Evolutionary conservation across 1,140 invertebrate genomes (phyloP), one percentile per base, ranked within the genome.

Genomic region (Olivierus martensii): DNA sequence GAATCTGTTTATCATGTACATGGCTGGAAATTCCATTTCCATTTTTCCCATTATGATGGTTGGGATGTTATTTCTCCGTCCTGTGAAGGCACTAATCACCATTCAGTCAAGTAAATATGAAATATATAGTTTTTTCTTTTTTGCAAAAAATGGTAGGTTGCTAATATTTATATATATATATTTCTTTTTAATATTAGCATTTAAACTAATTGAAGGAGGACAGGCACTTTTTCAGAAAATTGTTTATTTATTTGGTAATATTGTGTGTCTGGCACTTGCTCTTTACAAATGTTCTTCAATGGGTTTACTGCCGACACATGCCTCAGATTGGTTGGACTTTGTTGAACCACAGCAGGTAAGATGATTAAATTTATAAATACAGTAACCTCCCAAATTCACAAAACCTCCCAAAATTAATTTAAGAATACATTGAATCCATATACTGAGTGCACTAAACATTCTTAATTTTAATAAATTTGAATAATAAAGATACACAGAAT

Each of bases 11-110:
- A 93, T 99, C 44, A 95, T 98, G 89, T 99, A 96, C 69, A 99
- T 99, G 95, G 88, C 94, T 51, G 95, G 94, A 37, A 97, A 92
- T 70, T 94, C 93, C 0, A 97, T 99, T 63, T 97, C 92, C 1
- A 97, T 99, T 59, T 98, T 99, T 65, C 95, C 95, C 2, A 98
- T 99, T n/a, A 99, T 99, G 95, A 99, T 99, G 94, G 90, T 99
- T 17, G 91, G 91, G 37, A 99, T 99, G 95, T 79, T 98, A 66
- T 86, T 97, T 57, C 83, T 97, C 54, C 75, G 91, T 59, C 93
- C 93, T 14, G 81, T 99, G 3, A 94, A 98, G 72, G 90, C 93
- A 9, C 73, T 99, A 17, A 90, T 96, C 66, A 75, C 87, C 2
- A 82, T 90, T 51, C 84, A 89, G 66, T 79, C 82, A 57, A 90